Evolutionary conservation across 1,140 invertebrate genomes (phyloP).

Genomic region (Lutraria rhynchaena): DNA sequence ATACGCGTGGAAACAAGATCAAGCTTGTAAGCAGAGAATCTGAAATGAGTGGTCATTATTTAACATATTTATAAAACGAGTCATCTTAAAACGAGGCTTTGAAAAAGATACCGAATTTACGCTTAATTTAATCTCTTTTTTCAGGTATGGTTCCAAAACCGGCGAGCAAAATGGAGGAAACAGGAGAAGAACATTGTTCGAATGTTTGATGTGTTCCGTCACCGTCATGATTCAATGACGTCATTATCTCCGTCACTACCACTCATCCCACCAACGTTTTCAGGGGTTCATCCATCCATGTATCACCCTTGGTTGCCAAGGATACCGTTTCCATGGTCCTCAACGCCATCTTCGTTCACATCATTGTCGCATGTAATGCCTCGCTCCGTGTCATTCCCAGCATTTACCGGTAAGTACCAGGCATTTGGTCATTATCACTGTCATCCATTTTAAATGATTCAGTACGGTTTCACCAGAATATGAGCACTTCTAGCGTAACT

Average conservation of each 20-base stretch:
- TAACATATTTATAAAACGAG: too few relatives aligned
- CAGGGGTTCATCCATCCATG: conserved; percentile 22
- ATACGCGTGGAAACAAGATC: too few relatives aligned
- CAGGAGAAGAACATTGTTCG: conserved; percentile 55
- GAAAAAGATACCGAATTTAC: too few relatives aligned
- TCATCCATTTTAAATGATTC: too few relatives aligned
- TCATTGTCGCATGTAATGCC: neutral
- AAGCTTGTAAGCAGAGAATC: too few relatives aligned
- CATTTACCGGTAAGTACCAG: conserved; percentile 32
- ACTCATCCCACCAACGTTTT: conserved; percentile 17
- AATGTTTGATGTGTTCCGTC: conserved; percentile 53
- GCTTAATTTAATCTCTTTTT: conserved; percentile 14
- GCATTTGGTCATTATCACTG: too few relatives aligned
- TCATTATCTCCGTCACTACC: conserved; percentile 24
- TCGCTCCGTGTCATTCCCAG: neutral
- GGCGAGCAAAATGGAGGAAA: conserved; percentile 53
- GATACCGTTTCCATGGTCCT: conserved; percentile 48
- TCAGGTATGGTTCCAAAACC: conserved; percentile 54
- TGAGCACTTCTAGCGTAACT: too few relatives aligned
- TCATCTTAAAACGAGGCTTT: too few relatives aligned
- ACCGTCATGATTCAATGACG: conserved; percentile 27
- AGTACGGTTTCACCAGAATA: too few relatives aligned
- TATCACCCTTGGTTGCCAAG: conserved; percentile 46
- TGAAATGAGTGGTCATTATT: too few relatives aligned
- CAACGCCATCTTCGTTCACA: neutral